Percentiles rank a stretch among this genome's conserved stretches.
phyloP scores from a whole-genome alignment of 1,140 invertebrate genomes.

The Teleogryllus occipitalis region DNA sequence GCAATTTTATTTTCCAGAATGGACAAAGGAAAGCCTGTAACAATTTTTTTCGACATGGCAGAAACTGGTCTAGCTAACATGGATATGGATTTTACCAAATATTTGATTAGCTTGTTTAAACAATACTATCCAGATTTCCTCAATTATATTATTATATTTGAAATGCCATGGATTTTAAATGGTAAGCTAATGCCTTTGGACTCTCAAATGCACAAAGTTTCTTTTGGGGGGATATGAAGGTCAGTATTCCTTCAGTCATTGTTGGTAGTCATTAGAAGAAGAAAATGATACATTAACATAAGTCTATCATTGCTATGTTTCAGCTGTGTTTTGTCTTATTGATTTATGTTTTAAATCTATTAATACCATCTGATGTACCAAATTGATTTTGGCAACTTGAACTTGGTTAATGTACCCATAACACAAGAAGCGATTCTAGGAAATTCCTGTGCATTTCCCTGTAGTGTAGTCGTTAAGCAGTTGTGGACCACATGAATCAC shows the following conservation, averaged over 20 bases:
- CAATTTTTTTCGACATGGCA: constrained; percentile 83
- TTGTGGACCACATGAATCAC: too few relatives aligned
- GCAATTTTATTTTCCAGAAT: constrained; percentile 41
- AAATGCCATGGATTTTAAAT: constrained; percentile 92
- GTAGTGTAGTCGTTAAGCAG: too few relatives aligned
- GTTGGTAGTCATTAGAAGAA: background rate
- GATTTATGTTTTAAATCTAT: too few relatives aligned
- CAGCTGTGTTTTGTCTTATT: too few relatives aligned
- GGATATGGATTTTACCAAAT: constrained; percentile 81
- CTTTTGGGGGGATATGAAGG: too few relatives aligned
- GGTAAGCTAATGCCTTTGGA: constrained; percentile 42
- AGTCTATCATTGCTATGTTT: background rate
- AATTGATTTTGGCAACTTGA: too few relatives aligned
- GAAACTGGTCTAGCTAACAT: constrained; percentile 76
- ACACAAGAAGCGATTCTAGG: too few relatives aligned
- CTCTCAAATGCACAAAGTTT: background rate
- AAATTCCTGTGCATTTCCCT: too few relatives aligned
- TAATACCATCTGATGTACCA: too few relatives aligned
- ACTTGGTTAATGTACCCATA: too few relatives aligned
- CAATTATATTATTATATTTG: constrained; percentile 86
- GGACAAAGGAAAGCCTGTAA: constrained; percentile 66
- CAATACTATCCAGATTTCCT: constrained; percentile 82
- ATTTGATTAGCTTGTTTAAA: constrained; percentile 80
- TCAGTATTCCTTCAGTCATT: background rate
- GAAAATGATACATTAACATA: background rate